Evolutionary conservation across 1,140 invertebrate genomes (phyloP).

Genomic region (Diabrotica undecimpunctata): DNA sequence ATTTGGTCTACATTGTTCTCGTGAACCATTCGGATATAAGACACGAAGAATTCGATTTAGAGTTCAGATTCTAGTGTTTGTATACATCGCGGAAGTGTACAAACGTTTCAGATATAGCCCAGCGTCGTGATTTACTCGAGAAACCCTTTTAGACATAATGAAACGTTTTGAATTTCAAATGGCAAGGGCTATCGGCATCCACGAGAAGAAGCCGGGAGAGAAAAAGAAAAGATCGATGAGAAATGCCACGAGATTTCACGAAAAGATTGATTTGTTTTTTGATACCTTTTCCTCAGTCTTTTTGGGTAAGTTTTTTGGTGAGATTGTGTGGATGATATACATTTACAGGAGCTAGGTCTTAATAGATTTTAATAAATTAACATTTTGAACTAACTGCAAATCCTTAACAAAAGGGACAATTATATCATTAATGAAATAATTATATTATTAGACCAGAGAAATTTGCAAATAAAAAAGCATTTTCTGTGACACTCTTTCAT

Average conservation of each 20-base stretch:
- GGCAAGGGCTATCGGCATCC: not conserved
- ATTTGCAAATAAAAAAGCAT: too few species aligned
- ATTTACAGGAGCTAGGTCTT: too few species aligned
- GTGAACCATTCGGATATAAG: not conserved
- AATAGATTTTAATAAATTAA: too few species aligned
- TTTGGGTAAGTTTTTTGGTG: too few species aligned
- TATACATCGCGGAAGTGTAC: slow-evolving; percentile 4
- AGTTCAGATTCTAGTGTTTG: slow-evolving; percentile 10
- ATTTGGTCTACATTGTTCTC: too few species aligned
- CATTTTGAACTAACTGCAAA: too few species aligned
- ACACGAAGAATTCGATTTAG: not conserved
- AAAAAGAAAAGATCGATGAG: not conserved
- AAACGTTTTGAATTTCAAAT: slow-evolving; percentile 25
- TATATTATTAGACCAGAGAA: too few species aligned
- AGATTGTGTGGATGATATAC: too few species aligned
- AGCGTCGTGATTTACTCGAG: not conserved
- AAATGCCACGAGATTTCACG: not conserved
- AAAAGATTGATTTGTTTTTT: not conserved
- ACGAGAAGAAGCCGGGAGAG: not conserved
- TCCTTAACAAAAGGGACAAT: too few species aligned
- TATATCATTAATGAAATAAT: too few species aligned
- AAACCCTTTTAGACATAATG: slow-evolving; percentile 14
- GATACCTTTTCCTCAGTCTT: not conserved
- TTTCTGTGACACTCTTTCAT: too few species aligned
- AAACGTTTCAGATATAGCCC: not conserved